phyloP scores from a whole-genome alignment of 2,113 vertebrate species.

The Lonchura striata region DNA sequence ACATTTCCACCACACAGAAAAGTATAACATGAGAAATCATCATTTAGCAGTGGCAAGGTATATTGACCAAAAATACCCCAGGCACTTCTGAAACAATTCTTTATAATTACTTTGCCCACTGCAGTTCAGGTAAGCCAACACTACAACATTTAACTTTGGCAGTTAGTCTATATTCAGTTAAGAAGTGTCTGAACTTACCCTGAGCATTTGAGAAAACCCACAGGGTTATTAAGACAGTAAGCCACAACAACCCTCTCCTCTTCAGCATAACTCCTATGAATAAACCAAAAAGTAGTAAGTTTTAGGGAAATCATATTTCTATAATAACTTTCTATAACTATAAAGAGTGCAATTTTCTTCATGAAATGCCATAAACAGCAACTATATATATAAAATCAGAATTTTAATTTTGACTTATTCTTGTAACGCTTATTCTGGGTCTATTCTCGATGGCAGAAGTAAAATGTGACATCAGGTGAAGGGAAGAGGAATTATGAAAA shows the following conservation, averaged over 20 bases:
- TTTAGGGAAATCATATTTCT: neutral
- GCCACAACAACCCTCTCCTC: slow-evolving; percentile 75
- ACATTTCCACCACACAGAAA: neutral
- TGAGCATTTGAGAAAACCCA: slow-evolving; percentile 75
- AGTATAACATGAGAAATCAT: neutral
- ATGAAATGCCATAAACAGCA: neutral
- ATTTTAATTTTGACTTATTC: neutral
- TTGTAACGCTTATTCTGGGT: neutral
- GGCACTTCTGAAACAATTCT: neutral
- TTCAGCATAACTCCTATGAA: slow-evolving; percentile 80
- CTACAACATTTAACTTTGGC: neutral
- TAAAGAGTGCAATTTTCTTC: neutral
- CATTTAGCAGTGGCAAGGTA: neutral
- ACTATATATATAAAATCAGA: neutral
- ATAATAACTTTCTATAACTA: too few relatives aligned
- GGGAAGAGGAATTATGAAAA: neutral
- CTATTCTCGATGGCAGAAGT: neutral
- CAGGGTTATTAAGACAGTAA: slow-evolving; percentile 74
- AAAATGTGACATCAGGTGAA: neutral
- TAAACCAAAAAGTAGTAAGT: neutral
- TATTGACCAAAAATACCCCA: neutral
- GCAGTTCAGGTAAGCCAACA: neutral
- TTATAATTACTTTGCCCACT: neutral
- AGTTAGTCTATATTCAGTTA: neutral
- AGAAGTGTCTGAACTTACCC: slow-evolving; percentile 71